Conservation (phyloP, 2,888 invertebrate species). For the Orthosia gracilis region DNA sequence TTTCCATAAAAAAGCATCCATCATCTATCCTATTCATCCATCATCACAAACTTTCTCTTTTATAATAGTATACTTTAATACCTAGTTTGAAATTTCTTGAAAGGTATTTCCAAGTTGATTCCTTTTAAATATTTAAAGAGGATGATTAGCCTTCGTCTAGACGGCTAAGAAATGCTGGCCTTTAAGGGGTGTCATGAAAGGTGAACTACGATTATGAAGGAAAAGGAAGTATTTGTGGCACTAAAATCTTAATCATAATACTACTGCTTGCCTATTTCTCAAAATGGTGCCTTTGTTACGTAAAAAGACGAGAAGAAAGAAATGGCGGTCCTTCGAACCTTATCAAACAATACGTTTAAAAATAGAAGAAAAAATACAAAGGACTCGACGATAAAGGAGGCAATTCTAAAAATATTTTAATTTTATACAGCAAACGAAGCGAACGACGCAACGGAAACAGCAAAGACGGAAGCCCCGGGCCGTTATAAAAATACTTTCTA, state of each 20-base stretch:
- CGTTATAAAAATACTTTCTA: slow-evolving; percentile 28
- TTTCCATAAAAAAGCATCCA: too few relatives aligned
- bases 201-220: background rate
- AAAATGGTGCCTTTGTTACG: background rate
- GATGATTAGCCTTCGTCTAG: background rate
- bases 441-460: slow-evolving; percentile 19
- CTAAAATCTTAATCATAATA: background rate
- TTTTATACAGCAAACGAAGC: slow-evolving; percentile 28
- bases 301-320: background rate
- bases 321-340: background rate
- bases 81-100: background rate
- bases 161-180: background rate
- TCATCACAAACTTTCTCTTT: too few relatives aligned
- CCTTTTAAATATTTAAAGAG: background rate
- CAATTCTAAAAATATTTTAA: slow-evolving; percentile 37
- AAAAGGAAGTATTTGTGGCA: background rate
- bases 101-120: background rate
- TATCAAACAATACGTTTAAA: background rate
- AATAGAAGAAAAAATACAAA: slow-evolving; percentile 21
- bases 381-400: background rate
- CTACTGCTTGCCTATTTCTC: background rate
- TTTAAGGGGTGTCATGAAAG: background rate
- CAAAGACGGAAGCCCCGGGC: slow-evolving; percentile 20
- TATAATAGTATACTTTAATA: too few relatives aligned
- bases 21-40: too few relatives aligned